These are phyloP conservation scores for Parambassis ranga DNA, from an alignment of 2,797 vertebrate genomes.

Conservation along the genomic window DNA sequence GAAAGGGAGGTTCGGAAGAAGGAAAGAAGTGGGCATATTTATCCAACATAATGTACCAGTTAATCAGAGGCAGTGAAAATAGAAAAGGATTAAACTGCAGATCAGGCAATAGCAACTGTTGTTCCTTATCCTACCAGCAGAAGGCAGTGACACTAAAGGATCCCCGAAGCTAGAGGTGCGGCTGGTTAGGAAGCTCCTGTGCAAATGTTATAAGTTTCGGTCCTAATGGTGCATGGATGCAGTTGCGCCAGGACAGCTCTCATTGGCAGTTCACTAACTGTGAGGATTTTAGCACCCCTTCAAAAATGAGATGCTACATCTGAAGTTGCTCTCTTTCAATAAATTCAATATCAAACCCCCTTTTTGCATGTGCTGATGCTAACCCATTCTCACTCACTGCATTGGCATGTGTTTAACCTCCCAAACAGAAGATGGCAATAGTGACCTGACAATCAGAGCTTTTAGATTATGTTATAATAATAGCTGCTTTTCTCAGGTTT, in stretches of 20 bases:
- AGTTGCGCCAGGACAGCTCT: slow-evolving; percentile 20
- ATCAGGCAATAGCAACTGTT: slow-evolving; percentile 30
- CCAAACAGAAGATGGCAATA: slow-evolving; percentile 16
- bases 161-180: slow-evolving; percentile 55
- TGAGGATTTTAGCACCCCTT: no score
- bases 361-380: background rate
- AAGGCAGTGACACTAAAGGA: slow-evolving; percentile 65
- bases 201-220: slow-evolving; percentile 32
- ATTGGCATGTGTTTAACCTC: background rate
- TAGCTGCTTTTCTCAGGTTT: no score
- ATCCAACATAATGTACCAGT: slow-evolving; percentile 62
- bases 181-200: slow-evolving; percentile 60
- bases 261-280: background rate
- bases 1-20: slow-evolving; percentile 13
- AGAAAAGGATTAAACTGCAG: slow-evolving; percentile 42
- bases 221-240: background rate
- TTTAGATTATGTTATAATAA: background rate
- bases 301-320: no score
- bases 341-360: no score
- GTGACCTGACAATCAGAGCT: slow-evolving; percentile 16
- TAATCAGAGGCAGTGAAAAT: slow-evolving; percentile 70
- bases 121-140: slow-evolving; percentile 72
- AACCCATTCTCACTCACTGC: background rate
- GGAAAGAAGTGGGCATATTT: slow-evolving; percentile 29
- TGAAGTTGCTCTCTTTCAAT: no score